Percentiles rank a stretch among this genome's conserved stretches.
Evolutionary conservation across 2,113 vertebrate genomes (phyloP).

Genomic region (Neotoma lepida): DNA sequence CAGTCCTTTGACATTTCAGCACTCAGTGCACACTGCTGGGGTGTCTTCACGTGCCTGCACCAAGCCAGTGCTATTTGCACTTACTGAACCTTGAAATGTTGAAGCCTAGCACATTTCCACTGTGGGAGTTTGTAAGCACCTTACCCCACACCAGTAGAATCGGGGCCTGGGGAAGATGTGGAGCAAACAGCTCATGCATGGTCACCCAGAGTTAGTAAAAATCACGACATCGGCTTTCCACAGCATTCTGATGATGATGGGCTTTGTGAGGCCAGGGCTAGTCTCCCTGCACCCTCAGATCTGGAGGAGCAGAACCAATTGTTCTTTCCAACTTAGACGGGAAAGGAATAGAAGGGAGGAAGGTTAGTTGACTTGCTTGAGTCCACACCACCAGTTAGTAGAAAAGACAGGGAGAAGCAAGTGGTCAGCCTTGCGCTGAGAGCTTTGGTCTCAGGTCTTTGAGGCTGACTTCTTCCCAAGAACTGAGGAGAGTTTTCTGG

Average conservation of each 20-base stretch:
- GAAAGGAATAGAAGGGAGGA: neutral
- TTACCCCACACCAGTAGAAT: neutral
- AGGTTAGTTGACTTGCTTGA: constrained; percentile 41
- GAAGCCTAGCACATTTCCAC: neutral
- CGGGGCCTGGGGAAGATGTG: neutral
- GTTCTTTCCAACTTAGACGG: neutral
- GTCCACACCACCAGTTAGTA: neutral
- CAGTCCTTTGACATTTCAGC: constrained; percentile 64
- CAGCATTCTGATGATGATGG: neutral
- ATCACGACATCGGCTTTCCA: neutral
- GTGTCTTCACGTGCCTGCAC: neutral
- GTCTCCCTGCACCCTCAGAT: neutral
- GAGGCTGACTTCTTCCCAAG: neutral
- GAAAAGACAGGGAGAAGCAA: neutral
- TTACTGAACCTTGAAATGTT: neutral
- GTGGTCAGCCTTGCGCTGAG: neutral
- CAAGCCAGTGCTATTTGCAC: constrained; percentile 35
- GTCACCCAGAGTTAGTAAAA: neutral
- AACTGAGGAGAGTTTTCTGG: neutral
- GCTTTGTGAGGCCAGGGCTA: neutral
- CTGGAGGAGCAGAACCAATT: neutral
- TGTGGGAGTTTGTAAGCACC: neutral
- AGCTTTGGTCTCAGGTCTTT: neutral
- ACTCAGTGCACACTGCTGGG: neutral
- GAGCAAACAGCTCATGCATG: neutral